Percentiles rank a stretch among this genome's conserved stretches.
These are phyloP conservation scores for Drosophila trichaetosa DNA, from an alignment of 2,888 invertebrate species.

Conservation along the genomic window DNA sequence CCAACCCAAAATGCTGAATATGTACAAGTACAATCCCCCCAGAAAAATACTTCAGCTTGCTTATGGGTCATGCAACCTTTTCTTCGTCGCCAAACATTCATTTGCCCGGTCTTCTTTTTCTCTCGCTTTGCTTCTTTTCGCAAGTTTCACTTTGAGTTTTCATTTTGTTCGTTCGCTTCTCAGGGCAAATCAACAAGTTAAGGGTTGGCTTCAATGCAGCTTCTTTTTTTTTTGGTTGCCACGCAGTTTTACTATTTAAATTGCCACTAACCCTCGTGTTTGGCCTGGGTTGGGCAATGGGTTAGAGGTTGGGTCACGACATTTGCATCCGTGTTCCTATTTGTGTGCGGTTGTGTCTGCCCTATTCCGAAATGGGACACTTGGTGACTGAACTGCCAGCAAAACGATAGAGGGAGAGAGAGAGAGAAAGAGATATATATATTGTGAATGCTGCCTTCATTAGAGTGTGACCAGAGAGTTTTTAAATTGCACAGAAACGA, in stretches of 20 bases:
- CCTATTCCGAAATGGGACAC: conserved; percentile 76
- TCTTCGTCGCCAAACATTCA: conserved; percentile 26
- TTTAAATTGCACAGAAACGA: conserved; percentile 1
- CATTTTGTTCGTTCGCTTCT: conserved; percentile 48
- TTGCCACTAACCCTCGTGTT: conserved; percentile 80
- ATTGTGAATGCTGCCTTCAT: conserved; percentile 49
- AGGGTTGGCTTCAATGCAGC: conserved; percentile 70
- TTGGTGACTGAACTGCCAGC: conserved; percentile 13
- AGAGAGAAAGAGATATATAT: conserved; percentile 11
- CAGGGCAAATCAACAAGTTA: conserved; percentile 81
- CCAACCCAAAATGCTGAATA: conserved; percentile 20
- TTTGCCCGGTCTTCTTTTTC: conserved; percentile 29
- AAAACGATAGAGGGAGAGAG: conserved; percentile 2
- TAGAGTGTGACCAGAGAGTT: conserved; percentile 45
- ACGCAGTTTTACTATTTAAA: conserved; percentile 72
- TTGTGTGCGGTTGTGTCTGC: conserved; percentile 37
- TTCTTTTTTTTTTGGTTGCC: conserved; percentile 43
- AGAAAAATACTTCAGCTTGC: conserved; percentile 9
- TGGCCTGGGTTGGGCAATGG: conserved; percentile 57
- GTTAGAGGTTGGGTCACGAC: conserved; percentile 81
- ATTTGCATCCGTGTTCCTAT: conserved; percentile 52
- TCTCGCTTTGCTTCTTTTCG: conserved; percentile 35
- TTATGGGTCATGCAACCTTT: conserved; percentile 40
- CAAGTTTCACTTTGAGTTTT: conserved; percentile 56
- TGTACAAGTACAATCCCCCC: conserved; percentile 22